Base-by-base conservation (phyloP, 2,888 invertebrate genomes). In the Leptinotarsa juncta region DNA sequence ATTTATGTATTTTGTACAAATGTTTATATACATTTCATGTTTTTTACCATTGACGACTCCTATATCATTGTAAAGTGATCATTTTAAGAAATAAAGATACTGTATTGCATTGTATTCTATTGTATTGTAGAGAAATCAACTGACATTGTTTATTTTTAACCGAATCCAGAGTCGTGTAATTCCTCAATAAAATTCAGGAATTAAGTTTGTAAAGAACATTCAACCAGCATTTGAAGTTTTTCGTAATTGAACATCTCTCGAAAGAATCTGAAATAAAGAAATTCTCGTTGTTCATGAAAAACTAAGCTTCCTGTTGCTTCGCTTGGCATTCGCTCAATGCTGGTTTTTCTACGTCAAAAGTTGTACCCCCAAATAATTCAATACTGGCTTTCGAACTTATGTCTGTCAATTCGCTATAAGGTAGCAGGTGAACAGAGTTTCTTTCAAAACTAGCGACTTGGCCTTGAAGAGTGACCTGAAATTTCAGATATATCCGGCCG, bases 401-500 rank as follows among this genome's bases (percentile, higher is more conserved):
- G 18, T 18, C 53, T 10, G 53, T 53, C 18, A 53, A 10, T 18
- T 53, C 5, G 7, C 12, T 10, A 10, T 18, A 53, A 12, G n/a
- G 18, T 18, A 20, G 53, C 10, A 53, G 18, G 12, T 53, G 53
- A 18, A 53, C 18, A 53, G 7, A 16, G 53, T 10, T 18, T 18
- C 18, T 53, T n/a, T 53, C 10, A 18, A 18, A 53, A 18, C 53
- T 7, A 16, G 3, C 53, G 10, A 53, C 18, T 7, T 53, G 18
- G 53, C 53, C 53, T 53, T 53, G 53, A 53, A 53, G 53, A 53
- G 1, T 53, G 53, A 53, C 53, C 53, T 53, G 53, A 10, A 53
- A 12, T 53, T 10, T 53, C 2, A 3, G 10, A n/a, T 18, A 53
- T 53, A 18, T 53, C 53, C 53, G 18, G 53, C 18, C 4, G 10